These are phyloP conservation scores for Nothura maculosa DNA, from an alignment of 2,797 vertebrate species.

Conservation along the genomic window DNA sequence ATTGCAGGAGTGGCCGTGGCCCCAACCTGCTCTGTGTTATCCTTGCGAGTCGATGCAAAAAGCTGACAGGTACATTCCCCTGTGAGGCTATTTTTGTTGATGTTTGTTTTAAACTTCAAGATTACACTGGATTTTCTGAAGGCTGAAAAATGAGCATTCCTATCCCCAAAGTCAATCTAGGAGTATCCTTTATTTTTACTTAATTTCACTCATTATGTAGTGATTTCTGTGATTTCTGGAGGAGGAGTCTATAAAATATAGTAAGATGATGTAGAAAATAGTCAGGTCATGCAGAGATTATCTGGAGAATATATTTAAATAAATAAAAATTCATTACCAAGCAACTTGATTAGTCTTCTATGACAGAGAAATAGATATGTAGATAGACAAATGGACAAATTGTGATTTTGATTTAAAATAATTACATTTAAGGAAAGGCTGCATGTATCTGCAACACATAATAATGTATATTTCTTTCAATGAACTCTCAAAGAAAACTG, in stretches of 20 bases:
- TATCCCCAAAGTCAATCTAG: constrained; percentile 3
- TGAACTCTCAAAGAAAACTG: not conserved
- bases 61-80: not conserved
- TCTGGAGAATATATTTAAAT: not conserved
- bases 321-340: constrained; percentile 11
- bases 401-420: not conserved
- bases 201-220: constrained; percentile 27
- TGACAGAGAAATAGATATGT: not conserved
- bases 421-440: not conserved
- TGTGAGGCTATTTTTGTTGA: not conserved
- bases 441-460: not conserved
- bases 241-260: constrained; percentile 28
- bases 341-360: not conserved
- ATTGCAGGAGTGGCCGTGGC: not conserved
- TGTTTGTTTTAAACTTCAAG: not conserved
- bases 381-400: not conserved
- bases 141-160: constrained; percentile 14
- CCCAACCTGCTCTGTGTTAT: not conserved
- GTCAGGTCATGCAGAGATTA: constrained; percentile 9
- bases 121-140: constrained; percentile 22
- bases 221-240: constrained; percentile 49
- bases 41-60: not conserved
- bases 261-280: not conserved
- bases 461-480: not conserved
- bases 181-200: constrained; percentile 40